Conservation (phyloP, 2,113 vertebrate species). For the Tachycineta bicolor region DNA sequence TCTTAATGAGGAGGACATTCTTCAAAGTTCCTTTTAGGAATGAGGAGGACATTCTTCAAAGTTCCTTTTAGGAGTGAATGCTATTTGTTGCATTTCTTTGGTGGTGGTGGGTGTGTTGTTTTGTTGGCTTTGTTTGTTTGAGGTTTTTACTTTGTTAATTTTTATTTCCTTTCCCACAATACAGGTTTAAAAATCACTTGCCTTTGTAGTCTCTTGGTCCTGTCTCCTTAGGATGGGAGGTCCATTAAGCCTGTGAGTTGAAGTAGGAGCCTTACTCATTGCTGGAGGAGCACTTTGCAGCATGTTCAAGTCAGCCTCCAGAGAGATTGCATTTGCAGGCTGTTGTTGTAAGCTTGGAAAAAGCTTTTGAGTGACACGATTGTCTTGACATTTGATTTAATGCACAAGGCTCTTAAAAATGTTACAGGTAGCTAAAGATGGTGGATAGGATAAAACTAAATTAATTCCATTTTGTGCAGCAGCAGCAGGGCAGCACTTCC, state of each 20-base stretch:
- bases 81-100: not conserved
- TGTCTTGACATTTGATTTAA: slow-evolving; percentile 33
- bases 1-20: not conserved
- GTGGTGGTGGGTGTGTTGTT: not conserved
- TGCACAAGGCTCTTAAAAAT: not conserved
- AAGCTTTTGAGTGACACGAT: slow-evolving; percentile 2
- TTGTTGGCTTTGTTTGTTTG: not conserved
- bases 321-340: not conserved
- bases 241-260: not conserved
- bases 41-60: not conserved
- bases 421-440: not conserved
- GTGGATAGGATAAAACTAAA: slow-evolving; percentile 14
- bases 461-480: not conserved
- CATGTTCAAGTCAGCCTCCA: not conserved
- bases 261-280: not conserved
- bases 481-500: not conserved
- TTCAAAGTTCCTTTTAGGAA: not conserved
- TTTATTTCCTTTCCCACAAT: not conserved
- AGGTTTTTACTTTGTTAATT: not conserved
- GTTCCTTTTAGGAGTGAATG: not conserved
- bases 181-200: not conserved
- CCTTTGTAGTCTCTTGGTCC: not conserved
- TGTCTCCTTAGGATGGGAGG: not conserved
- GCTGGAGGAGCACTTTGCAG: not conserved
- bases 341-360: not conserved